A percentile compares a stretch with the other conserved stretches of the same genome.
These are phyloP conservation scores for Trinectes maculatus DNA, from an alignment of 2,113 vertebrate species.

Conservation along the genomic window DNA sequence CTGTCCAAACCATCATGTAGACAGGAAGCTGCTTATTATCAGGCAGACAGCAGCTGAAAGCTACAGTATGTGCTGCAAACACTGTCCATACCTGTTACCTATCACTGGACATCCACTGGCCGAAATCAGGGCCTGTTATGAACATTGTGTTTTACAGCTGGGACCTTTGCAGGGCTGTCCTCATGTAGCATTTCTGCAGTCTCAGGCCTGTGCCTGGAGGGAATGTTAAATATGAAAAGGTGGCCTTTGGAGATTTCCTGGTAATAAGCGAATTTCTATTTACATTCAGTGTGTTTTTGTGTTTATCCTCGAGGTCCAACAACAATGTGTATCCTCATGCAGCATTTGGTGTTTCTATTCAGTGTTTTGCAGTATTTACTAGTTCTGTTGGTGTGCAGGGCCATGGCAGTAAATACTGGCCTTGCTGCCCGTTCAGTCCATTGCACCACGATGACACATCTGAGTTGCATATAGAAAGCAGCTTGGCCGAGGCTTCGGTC, in stretches of 20 bases:
- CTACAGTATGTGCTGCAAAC: slow-evolving; percentile 1
- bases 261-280: not conserved
- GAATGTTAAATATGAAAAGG: not conserved
- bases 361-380: too few species aligned
- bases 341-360: not conserved
- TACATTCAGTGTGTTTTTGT: not conserved
- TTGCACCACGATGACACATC: not conserved
- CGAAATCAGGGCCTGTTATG: not conserved
- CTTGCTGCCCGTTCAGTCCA: too few species aligned
- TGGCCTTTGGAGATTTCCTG: slow-evolving; percentile 1
- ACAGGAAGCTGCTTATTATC: slow-evolving; percentile 1
- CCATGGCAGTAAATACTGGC: too few species aligned
- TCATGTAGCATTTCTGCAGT: not conserved
- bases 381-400: too few species aligned
- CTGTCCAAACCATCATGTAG: not conserved
- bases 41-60: not conserved
- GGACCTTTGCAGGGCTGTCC: not conserved
- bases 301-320: not conserved
- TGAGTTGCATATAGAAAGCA: not conserved
- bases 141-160: not conserved
- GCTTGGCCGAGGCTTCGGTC: not conserved
- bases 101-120: not conserved
- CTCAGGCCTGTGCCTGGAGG: not conserved
- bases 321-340: too few species aligned
- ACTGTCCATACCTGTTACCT: not conserved